These are phyloP conservation scores for Leptonema lineaticorne DNA, from an alignment of 1,140 invertebrate species.

Conservation along the genomic window DNA sequence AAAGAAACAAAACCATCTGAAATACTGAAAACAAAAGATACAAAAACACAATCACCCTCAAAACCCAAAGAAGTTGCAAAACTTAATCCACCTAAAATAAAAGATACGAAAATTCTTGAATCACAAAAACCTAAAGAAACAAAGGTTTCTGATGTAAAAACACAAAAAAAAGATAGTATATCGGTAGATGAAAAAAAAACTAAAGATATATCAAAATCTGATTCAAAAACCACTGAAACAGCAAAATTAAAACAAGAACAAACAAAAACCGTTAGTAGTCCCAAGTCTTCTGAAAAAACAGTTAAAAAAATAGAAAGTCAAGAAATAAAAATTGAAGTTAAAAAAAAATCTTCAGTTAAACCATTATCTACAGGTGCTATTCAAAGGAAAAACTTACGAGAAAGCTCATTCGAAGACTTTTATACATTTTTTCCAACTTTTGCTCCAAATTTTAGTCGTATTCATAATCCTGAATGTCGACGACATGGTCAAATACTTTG, in stretches of 20 bases:
- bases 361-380: constrained; percentile 45
- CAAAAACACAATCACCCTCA: constrained; percentile 10
- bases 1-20: constrained; percentile 8
- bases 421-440: constrained; percentile 64
- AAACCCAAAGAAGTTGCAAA: constrained; percentile 9
- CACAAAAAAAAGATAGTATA: constrained; percentile 24
- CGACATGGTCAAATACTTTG: constrained; percentile 67
- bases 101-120: constrained; percentile 17
- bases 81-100: constrained; percentile 4
- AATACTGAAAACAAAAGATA: constrained; percentile 19
- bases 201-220: not conserved
- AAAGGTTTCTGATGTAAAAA: too few relatives aligned
- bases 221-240: constrained; percentile 7
- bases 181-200: not conserved
- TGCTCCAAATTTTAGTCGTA: constrained; percentile 64
- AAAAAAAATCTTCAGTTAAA: constrained; percentile 31
- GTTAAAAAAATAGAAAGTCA: not conserved
- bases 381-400: constrained; percentile 48
- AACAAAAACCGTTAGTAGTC: not conserved
- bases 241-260: not conserved
- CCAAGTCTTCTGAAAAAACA: not conserved
- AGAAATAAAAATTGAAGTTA: constrained; percentile 24
- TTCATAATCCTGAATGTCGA: constrained; percentile 63
- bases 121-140: constrained; percentile 6
- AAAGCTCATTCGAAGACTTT: constrained; percentile 58